phyloP scores from a whole-genome alignment of 1,140 invertebrate species.

The Ericerus pela region DNA sequence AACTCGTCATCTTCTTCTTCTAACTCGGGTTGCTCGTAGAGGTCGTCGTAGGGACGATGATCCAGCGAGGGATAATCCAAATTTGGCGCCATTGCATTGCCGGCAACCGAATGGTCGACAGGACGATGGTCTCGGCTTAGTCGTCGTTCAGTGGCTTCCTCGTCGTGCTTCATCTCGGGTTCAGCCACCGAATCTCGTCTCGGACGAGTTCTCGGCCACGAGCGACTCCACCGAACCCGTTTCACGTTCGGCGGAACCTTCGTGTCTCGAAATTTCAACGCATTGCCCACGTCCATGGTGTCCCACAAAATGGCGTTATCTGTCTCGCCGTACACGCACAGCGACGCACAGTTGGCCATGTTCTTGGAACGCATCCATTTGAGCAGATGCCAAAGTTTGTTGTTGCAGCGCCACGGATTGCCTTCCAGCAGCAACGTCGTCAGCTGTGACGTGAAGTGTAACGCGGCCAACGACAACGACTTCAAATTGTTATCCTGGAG shows the following conservation, averaged over 20 bases:
- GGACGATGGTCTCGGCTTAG: too few relatives aligned
- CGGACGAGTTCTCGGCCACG: too few relatives aligned
- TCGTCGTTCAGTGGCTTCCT: too few relatives aligned
- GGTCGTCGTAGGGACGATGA: too few relatives aligned
- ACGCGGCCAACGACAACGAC: background rate
- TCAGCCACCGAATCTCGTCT: too few relatives aligned
- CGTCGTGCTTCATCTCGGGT: too few relatives aligned
- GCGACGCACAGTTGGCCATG: background rate
- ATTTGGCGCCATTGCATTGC: too few relatives aligned
- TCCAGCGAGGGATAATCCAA: too few relatives aligned
- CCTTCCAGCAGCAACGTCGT: background rate
- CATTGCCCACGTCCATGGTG: background rate
- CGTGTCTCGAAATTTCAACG: background rate
- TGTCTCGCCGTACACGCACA: background rate
- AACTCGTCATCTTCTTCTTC: too few relatives aligned
- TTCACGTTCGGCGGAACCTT: background rate
- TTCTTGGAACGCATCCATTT: slow-evolving; percentile 2
- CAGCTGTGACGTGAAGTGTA: background rate
- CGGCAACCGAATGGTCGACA: too few relatives aligned
- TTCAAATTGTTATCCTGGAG: background rate
- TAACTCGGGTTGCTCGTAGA: too few relatives aligned
- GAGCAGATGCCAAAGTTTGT: background rate
- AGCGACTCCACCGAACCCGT: too few relatives aligned
- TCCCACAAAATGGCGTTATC: background rate
- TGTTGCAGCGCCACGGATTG: background rate